phyloP scores from a whole-genome alignment of 2,888 invertebrate species.

The Stenotaenia linearis region DNA sequence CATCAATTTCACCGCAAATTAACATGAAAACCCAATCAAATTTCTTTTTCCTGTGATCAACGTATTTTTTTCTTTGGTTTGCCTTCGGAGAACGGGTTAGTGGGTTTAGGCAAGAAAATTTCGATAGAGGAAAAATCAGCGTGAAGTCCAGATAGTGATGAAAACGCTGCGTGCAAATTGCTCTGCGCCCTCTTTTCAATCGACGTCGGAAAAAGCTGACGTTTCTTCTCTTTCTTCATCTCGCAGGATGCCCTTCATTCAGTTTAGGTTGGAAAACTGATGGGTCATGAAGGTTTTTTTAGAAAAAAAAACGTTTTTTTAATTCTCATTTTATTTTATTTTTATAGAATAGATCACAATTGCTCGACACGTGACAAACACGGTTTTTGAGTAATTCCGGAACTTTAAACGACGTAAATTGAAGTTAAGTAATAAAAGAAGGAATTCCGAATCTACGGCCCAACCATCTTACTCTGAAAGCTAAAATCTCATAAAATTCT shows the following conservation, averaged over 20 bases:
- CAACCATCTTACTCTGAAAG: too few relatives aligned
- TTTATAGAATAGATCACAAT: too few relatives aligned
- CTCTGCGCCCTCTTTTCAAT: conserved; percentile 1
- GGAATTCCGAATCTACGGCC: too few relatives aligned
- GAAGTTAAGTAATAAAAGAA: too few relatives aligned
- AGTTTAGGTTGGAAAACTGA: neutral
- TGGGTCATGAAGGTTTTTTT: neutral
- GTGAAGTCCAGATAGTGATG: neutral
- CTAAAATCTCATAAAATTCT: too few relatives aligned
- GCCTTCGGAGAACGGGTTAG: neutral
- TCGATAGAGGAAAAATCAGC: neutral
- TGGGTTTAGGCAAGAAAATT: neutral
- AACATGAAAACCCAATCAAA: neutral
- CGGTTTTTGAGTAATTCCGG: too few relatives aligned
- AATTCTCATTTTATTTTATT: too few relatives aligned
- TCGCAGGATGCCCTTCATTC: neutral
- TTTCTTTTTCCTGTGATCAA: too few relatives aligned
- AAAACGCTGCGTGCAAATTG: conserved; percentile 9
- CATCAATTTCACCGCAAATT: neutral
- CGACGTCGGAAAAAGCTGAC: conserved; percentile 4
- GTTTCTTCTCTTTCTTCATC: neutral
- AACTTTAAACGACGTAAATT: too few relatives aligned
- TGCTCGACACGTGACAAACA: too few relatives aligned
- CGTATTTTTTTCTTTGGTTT: neutral
- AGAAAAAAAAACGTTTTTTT: too few relatives aligned